A percentile compares a stretch with the other conserved stretches of the same genome.
These are phyloP conservation scores for Salvelinus namaycush DNA, from an alignment of 2,113 vertebrate genomes.

Conservation along the genomic window DNA sequence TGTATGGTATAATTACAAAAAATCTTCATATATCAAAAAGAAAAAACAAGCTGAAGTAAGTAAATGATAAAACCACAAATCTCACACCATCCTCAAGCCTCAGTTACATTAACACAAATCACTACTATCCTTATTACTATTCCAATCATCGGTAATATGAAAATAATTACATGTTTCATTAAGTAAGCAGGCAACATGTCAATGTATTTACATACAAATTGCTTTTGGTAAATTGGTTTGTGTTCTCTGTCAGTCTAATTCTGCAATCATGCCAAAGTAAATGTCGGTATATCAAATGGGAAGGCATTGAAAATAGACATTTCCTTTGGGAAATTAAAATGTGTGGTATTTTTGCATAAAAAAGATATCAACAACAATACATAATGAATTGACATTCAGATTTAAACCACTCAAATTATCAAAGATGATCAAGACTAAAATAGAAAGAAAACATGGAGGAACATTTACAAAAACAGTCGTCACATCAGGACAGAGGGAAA, in stretches of 20 bases:
- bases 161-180: slow-evolving; percentile 56
- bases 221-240: slow-evolving; percentile 22
- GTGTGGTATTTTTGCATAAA: background rate
- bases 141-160: slow-evolving; percentile 47
- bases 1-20: background rate
- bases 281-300: background rate
- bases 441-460: slow-evolving; percentile 40
- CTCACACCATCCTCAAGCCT: slow-evolving; percentile 5
- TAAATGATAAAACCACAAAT: background rate
- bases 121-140: slow-evolving; percentile 31
- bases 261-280: background rate
- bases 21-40: too few species aligned
- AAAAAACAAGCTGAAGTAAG: background rate
- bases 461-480: slow-evolving; percentile 47
- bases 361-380: slow-evolving; percentile 46
- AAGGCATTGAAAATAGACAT: background rate
- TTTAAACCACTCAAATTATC: slow-evolving; percentile 35
- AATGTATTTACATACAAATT: slow-evolving; percentile 63
- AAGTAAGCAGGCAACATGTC: slow-evolving; percentile 40
- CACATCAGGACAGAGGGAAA: slow-evolving; percentile 28
- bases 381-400: slow-evolving; percentile 51
- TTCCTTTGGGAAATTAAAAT: background rate
- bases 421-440: slow-evolving; percentile 50
- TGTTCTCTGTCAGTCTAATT: slow-evolving; percentile 13
- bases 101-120: background rate